phyloP scores from a whole-genome alignment of 2,888 invertebrate species.

The Hirtodrosophila alboralis region DNA sequence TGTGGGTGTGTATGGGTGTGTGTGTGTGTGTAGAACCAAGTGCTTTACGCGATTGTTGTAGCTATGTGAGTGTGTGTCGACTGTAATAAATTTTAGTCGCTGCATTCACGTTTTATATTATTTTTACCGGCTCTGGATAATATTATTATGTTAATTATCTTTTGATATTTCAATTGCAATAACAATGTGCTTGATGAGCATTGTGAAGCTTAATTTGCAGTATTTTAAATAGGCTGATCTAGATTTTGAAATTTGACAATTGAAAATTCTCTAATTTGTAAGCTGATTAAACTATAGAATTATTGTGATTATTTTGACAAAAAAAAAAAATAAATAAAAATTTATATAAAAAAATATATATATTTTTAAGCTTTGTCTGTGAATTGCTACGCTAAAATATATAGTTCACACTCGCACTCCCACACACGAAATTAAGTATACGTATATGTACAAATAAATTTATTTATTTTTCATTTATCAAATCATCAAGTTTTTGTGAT shows the following conservation, averaged over 20 bases:
- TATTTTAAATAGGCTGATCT: constrained; percentile 15
- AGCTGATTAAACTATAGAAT: neutral
- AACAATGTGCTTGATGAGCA: constrained; percentile 24
- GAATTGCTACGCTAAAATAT: too few relatives aligned
- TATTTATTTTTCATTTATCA: too few relatives aligned
- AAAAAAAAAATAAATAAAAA: neutral
- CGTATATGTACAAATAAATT: too few relatives aligned
- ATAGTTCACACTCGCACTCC: too few relatives aligned
- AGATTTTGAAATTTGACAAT: neutral
- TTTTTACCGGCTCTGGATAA: constrained; percentile 38
- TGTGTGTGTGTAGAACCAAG: constrained; percentile 18
- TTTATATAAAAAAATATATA: too few relatives aligned
- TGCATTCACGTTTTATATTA: constrained; percentile 57
- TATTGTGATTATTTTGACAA: neutral
- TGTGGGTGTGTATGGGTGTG: constrained; percentile 2
- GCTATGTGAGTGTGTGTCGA: constrained; percentile 19
- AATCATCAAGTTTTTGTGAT: too few relatives aligned
- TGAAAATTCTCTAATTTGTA: neutral
- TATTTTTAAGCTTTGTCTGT: too few relatives aligned
- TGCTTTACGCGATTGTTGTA: constrained; percentile 55
- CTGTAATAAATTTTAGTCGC: constrained; percentile 62
- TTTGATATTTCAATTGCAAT: constrained; percentile 69
- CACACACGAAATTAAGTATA: too few relatives aligned
- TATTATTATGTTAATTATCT: constrained; percentile 73
- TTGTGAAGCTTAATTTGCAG: neutral